Evolutionary conservation across 2,113 vertebrate species (phyloP).

Genomic region (Macrotis lagotis): DNA sequence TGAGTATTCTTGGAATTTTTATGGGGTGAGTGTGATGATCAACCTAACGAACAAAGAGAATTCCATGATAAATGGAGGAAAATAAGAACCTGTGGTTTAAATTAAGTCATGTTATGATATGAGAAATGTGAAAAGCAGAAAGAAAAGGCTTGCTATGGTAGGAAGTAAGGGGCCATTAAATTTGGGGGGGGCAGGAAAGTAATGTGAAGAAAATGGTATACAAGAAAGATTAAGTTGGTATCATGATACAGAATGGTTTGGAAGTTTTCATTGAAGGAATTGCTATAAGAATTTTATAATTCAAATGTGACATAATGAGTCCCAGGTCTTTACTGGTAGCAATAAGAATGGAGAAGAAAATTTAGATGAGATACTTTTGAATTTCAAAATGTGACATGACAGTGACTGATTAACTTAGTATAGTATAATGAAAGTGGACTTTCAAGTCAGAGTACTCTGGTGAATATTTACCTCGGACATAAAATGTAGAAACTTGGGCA

Average conservation of each 20-base stretch:
- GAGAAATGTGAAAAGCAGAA: not conserved
- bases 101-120: not conserved
- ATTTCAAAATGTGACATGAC: not conserved
- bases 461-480: not conserved
- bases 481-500: not conserved
- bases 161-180: not conserved
- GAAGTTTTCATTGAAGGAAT: not conserved
- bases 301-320: not conserved
- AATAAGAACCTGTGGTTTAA: not conserved
- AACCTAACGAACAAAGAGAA: not conserved
- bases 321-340: not conserved
- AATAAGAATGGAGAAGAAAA: not conserved
- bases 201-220: not conserved
- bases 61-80: not conserved
- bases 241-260: not conserved
- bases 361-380: not conserved
- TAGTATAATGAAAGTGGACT: not conserved
- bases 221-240: not conserved
- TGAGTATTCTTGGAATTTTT: not conserved
- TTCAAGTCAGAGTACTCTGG: not conserved
- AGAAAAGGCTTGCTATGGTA: not conserved
- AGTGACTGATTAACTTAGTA: not conserved
- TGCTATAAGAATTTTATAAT: not conserved
- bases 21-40: not conserved
- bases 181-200: not conserved